These are phyloP conservation scores for Microplitis deprimator DNA, from an alignment of 2,888 invertebrate species.

Conservation along the genomic window DNA sequence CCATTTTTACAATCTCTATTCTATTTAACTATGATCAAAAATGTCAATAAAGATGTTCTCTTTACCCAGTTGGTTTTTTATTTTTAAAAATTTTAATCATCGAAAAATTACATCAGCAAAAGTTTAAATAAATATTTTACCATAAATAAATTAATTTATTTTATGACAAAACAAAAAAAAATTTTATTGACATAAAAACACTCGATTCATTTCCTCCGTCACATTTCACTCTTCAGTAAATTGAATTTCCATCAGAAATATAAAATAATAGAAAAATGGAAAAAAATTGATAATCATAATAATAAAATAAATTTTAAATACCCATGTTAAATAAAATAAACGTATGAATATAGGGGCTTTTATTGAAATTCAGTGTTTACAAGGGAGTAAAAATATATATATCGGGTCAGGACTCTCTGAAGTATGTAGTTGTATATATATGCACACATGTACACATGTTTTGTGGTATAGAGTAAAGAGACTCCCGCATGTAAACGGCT, in stretches of 20 bases:
- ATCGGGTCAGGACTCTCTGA: background rate
- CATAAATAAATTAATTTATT: background rate
- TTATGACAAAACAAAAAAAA: background rate
- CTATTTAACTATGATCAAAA: constrained; percentile 12
- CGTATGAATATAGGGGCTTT: constrained; percentile 25
- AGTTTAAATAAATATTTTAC: background rate
- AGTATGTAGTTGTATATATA: background rate
- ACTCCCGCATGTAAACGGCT: constrained; percentile 60
- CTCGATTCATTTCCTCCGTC: constrained; percentile 11
- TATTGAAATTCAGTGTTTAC: constrained; percentile 35
- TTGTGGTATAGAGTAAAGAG: constrained; percentile 44
- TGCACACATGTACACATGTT: background rate
- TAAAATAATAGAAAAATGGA: constrained; percentile 9
- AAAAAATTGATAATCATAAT: constrained; percentile 20
- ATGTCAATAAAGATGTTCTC: constrained; percentile 12
- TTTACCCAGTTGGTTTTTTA: background rate
- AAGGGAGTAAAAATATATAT: constrained; percentile 30
- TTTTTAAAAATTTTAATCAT: constrained; percentile 15
- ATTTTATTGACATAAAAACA: constrained; percentile 17
- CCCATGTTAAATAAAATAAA: constrained; percentile 33
- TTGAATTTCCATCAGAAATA: constrained; percentile 9
- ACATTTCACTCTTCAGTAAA: constrained; percentile 21
- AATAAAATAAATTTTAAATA: constrained; percentile 31
- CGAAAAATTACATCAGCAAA: background rate
- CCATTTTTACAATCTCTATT: background rate